These are phyloP conservation scores for Penaeus vannamei DNA, from an alignment of 1,140 invertebrate genomes.

Conservation along the genomic window DNA sequence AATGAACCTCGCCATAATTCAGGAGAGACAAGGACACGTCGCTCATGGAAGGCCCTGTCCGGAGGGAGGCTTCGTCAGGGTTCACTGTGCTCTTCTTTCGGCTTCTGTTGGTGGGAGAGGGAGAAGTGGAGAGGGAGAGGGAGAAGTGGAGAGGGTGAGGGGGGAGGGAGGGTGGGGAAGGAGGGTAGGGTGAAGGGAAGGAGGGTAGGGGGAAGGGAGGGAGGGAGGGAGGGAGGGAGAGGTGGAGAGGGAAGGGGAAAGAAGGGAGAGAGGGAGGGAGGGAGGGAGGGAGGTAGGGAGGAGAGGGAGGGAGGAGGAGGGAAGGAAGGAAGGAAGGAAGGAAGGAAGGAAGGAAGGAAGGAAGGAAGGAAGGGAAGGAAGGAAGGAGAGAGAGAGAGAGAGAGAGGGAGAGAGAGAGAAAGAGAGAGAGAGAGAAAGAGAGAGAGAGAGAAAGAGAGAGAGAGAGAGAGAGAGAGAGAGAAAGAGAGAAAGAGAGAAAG, in stretches of 20 bases:
- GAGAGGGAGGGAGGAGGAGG: slow-evolving; percentile 6
- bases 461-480: neutral
- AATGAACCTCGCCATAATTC: no score
- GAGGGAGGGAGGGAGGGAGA: neutral
- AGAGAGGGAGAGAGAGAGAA: neutral
- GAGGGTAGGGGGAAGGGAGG: neutral
- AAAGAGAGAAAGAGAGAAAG: neutral
- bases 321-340: neutral
- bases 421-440: neutral
- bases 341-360: neutral
- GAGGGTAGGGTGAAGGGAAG: neutral
- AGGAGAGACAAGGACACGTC: no score
- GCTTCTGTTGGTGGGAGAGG: no score
- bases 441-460: neutral
- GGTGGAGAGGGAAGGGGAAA: neutral
- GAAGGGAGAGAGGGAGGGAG: neutral
- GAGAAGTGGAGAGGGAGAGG: neutral
- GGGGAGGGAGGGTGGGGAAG: neutral
- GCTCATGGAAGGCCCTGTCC: no score
- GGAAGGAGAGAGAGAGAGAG: neutral
- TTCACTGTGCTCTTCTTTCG: no score
- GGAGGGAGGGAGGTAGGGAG: neutral
- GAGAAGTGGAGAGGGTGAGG: neutral
- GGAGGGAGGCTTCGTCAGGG: no score
- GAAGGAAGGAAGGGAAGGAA: neutral